Evolutionary conservation across 2,888 invertebrate species (phyloP).

Genomic region (Phlogophora meticulosa): DNA sequence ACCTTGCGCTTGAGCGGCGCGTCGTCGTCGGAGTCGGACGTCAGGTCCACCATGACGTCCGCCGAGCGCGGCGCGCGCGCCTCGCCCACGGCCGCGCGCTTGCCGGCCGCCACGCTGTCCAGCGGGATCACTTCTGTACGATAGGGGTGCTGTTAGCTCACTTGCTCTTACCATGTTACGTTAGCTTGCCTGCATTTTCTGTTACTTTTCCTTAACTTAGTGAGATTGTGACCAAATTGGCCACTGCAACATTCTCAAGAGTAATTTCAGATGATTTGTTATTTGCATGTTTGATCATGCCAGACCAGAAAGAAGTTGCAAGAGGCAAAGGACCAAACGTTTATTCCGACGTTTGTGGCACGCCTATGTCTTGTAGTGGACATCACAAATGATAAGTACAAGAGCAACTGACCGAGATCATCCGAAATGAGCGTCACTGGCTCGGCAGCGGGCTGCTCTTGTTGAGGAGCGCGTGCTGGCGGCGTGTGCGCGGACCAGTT

Average conservation of each 20-base stretch:
- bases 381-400: too few relatives aligned
- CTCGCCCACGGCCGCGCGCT: conserved; percentile 85
- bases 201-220: background rate
- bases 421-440: conserved; percentile 94
- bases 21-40: conserved; percentile 94
- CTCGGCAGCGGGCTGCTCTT: conserved; percentile 89
- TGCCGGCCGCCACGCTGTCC: conserved; percentile 77
- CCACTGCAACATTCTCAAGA: too few relatives aligned
- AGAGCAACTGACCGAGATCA: conserved; percentile 92
- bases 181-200: too few relatives aligned
- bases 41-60: conserved; percentile 92
- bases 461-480: conserved; percentile 92
- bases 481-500: conserved; percentile 94
- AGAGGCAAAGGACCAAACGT: too few relatives aligned
- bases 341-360: too few relatives aligned
- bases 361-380: too few relatives aligned
- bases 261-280: background rate
- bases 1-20: conserved; percentile 92
- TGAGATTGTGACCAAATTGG: background rate
- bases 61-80: conserved; percentile 73
- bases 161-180: too few relatives aligned
- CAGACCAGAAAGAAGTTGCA: too few relatives aligned
- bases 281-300: background rate
- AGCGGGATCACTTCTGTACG: conserved; percentile 87
- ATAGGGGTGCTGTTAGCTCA: too few relatives aligned